phyloP scores from a whole-genome alignment of 2,113 vertebrate genomes.

The Neotragus pygmaeus region DNA sequence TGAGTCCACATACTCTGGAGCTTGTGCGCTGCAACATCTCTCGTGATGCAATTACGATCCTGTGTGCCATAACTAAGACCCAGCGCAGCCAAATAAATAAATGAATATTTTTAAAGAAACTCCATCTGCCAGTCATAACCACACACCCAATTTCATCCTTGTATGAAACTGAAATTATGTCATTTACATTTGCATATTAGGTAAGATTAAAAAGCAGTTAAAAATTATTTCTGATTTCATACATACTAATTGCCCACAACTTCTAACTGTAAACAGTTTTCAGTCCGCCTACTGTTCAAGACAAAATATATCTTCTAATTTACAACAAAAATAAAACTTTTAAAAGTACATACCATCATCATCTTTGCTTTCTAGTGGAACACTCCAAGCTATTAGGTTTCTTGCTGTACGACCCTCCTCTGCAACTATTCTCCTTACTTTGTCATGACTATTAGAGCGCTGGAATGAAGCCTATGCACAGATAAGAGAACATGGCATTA shows the following conservation, averaged over 20 bases:
- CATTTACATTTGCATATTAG: not conserved
- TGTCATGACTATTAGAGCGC: slow-evolving; percentile 97
- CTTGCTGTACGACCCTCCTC: slow-evolving; percentile 96
- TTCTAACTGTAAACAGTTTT: not conserved
- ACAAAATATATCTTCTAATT: not conserved
- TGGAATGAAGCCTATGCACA: slow-evolving; percentile 92
- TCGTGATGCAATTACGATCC: not conserved
- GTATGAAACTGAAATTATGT: slow-evolving; percentile 12
- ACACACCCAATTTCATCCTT: not conserved
- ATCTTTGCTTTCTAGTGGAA: slow-evolving; percentile 94
- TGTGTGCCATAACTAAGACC: not conserved
- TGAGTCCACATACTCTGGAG: not conserved
- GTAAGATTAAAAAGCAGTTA: not conserved
- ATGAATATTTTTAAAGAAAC: not conserved
- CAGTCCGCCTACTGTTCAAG: not conserved
- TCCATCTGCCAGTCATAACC: not conserved
- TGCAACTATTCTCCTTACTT: slow-evolving; percentile 96
- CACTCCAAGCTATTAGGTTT: slow-evolving; percentile 97
- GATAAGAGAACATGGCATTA: not conserved
- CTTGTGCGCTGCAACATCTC: rapidly evolving
- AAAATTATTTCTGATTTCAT: not conserved
- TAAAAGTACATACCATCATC: slow-evolving; percentile 88
- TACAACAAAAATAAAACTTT: not conserved
- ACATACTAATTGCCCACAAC: not conserved
- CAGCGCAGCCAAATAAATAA: not conserved